These are phyloP conservation scores for Labeo calbasu DNA, from an alignment of 2,797 vertebrate genomes.

Conservation along the genomic window DNA sequence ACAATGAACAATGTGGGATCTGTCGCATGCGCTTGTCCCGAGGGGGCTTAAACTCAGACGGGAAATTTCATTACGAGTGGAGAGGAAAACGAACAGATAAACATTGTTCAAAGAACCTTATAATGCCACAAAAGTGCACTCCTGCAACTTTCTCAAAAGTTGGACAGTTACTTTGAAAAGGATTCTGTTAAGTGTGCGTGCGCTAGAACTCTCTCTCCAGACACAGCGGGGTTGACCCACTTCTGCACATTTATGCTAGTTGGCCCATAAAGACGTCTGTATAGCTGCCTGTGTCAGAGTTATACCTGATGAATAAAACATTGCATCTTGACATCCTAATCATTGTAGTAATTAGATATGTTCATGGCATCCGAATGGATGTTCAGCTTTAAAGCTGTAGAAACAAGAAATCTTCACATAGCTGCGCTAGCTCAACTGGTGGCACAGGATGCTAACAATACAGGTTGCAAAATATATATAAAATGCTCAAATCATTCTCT, in stretches of 20 bases:
- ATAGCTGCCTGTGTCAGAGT: constrained; percentile 26
- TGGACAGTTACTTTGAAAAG: constrained; percentile 33
- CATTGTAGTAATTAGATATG: constrained; percentile 19
- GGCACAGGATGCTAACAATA: not conserved
- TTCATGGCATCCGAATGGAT: not conserved
- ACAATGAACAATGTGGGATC: constrained; percentile 75
- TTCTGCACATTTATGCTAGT: constrained; percentile 63
- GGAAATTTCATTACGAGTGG: constrained; percentile 70
- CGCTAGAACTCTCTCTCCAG: constrained; percentile 17
- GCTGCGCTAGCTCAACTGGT: not conserved
- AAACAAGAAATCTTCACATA: not conserved
- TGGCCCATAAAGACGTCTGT: constrained; percentile 55
- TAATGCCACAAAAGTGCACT: constrained; percentile 38
- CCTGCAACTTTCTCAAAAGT: constrained; percentile 39
- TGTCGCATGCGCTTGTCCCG: constrained; percentile 69
- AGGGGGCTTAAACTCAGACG: constrained; percentile 70
- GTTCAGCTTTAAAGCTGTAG: not conserved
- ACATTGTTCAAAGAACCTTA: constrained; percentile 46
- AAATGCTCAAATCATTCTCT: constrained; percentile 1
- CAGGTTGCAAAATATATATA: not conserved
- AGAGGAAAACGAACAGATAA: constrained; percentile 56
- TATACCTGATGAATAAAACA: constrained; percentile 63
- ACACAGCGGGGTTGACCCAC: constrained; percentile 68
- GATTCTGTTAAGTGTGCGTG: constrained; percentile 22
- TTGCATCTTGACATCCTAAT: constrained; percentile 45